Evolutionary conservation across 2,797 vertebrate genomes (phyloP).

Genomic region (Threskiornis aethiopicus): DNA sequence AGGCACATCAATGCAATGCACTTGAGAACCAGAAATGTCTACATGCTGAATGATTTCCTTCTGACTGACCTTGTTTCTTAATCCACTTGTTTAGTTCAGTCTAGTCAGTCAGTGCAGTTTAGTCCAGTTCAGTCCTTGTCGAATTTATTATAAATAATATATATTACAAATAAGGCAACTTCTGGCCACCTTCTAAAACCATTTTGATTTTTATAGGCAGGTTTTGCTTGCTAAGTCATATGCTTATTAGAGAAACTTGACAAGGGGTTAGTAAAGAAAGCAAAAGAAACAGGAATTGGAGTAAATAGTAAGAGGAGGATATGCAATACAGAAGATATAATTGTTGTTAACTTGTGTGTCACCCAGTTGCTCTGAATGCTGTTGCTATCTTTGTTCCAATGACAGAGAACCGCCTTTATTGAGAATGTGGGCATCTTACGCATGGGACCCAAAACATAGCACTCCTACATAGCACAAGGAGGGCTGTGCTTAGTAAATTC

Average conservation of each 20-base stretch:
- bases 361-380: background rate
- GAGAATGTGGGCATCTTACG: background rate
- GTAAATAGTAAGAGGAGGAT: background rate
- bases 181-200: background rate
- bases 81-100: background rate
- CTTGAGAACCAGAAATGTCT: slow-evolving; percentile 9
- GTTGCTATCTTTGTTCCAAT: background rate
- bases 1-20: slow-evolving; percentile 23
- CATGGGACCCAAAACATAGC: background rate
- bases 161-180: background rate
- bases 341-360: background rate
- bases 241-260: background rate
- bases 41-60: slow-evolving; percentile 27
- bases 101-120: background rate
- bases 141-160: background rate
- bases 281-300: background rate
- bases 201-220: background rate
- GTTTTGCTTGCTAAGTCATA: background rate
- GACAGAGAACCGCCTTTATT: background rate
- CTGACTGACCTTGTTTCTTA: slow-evolving; percentile 35
- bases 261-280: background rate
- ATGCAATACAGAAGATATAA: background rate
- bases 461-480: background rate
- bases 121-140: background rate
- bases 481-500: background rate